phyloP scores from a whole-genome alignment of 2,888 invertebrate species.

The Protonemura montana region DNA sequence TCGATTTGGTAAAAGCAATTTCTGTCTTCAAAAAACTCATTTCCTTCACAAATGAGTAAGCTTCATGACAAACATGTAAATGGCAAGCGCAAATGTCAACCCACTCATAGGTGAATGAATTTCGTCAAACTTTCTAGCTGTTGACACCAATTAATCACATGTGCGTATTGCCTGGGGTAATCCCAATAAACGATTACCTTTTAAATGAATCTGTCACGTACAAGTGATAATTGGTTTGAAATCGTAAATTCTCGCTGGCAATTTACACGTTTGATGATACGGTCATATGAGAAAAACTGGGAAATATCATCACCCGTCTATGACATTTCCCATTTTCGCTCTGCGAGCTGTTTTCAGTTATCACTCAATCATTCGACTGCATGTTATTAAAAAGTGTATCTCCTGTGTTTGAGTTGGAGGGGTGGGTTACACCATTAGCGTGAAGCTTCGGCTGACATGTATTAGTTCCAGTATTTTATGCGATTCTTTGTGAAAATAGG shows the following conservation, averaged over 20 bases:
- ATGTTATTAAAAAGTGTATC: background rate
- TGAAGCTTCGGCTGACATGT: background rate
- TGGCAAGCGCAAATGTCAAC: background rate
- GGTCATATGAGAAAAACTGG: background rate
- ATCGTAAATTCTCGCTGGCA: background rate
- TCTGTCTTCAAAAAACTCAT: background rate
- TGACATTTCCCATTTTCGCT: background rate
- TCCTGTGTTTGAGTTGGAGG: background rate
- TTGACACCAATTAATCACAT: background rate
- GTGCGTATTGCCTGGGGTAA: background rate
- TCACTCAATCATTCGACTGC: background rate
- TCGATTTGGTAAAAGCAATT: background rate
- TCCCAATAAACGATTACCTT: background rate
- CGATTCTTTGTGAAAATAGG: background rate
- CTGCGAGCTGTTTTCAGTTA: background rate
- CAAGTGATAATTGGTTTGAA: background rate
- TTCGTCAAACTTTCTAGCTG: background rate
- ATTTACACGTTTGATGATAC: background rate
- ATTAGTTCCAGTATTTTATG: background rate
- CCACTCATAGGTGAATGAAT: background rate
- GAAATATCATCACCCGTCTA: background rate
- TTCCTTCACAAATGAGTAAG: background rate
- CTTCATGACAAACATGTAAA: background rate
- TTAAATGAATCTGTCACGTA: background rate
- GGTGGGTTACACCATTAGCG: background rate